phyloP scores from a whole-genome alignment of 2,888 invertebrate genomes.

The Lutraria lutraria region DNA sequence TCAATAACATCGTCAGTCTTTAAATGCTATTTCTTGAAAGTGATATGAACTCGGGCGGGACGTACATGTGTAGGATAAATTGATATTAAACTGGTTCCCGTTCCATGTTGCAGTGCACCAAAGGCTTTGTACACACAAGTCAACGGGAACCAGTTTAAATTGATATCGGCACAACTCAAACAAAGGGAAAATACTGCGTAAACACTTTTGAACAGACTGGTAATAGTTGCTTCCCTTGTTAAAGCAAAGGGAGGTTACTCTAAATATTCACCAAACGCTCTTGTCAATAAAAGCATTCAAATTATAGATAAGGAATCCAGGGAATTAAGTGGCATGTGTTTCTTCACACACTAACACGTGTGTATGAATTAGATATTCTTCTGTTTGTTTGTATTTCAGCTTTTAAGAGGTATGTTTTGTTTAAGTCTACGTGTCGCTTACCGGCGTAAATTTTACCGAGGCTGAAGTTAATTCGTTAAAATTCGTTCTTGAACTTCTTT shows the following conservation, averaged over 20 bases:
- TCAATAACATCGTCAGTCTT: no score
- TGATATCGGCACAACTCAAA: background rate
- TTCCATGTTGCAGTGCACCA: no score
- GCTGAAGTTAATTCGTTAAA: background rate
- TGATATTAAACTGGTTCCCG: no score
- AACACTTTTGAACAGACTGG: background rate
- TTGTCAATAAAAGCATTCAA: background rate
- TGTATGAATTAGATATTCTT: background rate
- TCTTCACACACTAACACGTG: conserved; percentile 34
- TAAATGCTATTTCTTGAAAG: no score
- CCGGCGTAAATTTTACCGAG: background rate
- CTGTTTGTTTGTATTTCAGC: background rate
- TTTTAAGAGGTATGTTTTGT: background rate
- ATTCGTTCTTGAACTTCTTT: background rate
- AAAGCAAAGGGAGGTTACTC: conserved; percentile 37
- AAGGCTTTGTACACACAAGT: no score
- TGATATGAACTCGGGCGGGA: no score
- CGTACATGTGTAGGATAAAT: no score
- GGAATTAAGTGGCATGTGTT: conserved; percentile 30
- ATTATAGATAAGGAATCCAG: conserved; percentile 26
- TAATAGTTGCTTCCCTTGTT: conserved; percentile 25
- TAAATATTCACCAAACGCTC: background rate
- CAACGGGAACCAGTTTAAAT: background rate
- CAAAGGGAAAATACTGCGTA: conserved; percentile 1
- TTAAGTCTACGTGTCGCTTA: background rate